Evolutionary conservation across 2,888 invertebrate species (phyloP), one percentile per base, ranked within the genome.

Genomic region (Idaea biselata): DNA sequence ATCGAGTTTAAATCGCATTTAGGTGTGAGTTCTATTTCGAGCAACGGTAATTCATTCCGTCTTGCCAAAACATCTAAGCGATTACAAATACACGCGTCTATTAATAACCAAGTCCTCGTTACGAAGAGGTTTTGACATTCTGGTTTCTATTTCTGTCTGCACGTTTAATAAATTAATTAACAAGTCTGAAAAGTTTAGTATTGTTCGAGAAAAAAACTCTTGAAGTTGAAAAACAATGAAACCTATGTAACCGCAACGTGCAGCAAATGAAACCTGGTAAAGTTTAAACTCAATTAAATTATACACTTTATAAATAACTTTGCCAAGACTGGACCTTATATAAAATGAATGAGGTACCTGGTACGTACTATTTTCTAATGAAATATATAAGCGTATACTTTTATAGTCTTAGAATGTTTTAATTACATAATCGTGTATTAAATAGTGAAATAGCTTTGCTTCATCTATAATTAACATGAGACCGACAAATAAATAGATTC

Each of bases 41-140:
- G 66, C 62, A 53, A 56, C 62, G 60, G 68, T 72, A 68, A 72
- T 63, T 72, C 68, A 72, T 65, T 66, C 18, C 17, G 17, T 62
- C 67, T 68, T 70, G 72, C 72, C 72, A 72, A 72, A 72, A 72
- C 63, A 63, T 70, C 68, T 70, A 18, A 61, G 62, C 61, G 63
- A 72, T 72, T 68, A 68, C 68, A 62, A 56, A 63, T 66, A 60
- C 60, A 61, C 62, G 60, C 61, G 59, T 61, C 63, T 69, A 66
- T 66, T 69, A 58, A 63, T 64, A 64, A 44, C 18, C 18, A 32
- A 31, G 58, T 55, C 14, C 44, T 44, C 44, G 8, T 44, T 44
- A 44, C 44, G 1, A 44, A 11, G 44, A 44, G 44, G 44, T 7
- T 44, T 11, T 44, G 14, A 44, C 44, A 44, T 44, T 44, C 44